Evolutionary conservation across 2,888 invertebrate species (phyloP).

Genomic region (Lasioglossum lativentre): DNA sequence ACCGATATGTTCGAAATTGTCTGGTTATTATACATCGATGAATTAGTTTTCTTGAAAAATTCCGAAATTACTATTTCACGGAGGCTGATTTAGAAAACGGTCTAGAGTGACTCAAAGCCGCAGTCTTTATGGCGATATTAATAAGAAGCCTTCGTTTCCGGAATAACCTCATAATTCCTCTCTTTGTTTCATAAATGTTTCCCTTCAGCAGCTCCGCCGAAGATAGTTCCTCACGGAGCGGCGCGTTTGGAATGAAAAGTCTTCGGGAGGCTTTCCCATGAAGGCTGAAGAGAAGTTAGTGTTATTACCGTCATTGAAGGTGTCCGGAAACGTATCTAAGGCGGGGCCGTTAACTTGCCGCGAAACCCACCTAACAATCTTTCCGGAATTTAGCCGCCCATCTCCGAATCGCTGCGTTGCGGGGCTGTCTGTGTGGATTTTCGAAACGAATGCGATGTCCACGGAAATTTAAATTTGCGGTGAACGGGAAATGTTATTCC

Average conservation of each 20-base stretch:
- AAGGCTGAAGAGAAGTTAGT: constrained; percentile 79
- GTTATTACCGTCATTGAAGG: constrained; percentile 78
- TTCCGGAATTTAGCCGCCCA: constrained; percentile 61
- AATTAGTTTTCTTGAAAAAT: not conserved
- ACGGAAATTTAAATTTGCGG: not conserved
- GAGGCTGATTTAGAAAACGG: not conserved
- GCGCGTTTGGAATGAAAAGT: constrained; percentile 42
- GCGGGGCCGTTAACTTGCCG: constrained; percentile 74
- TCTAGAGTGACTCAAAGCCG: not conserved
- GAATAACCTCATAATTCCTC: constrained; percentile 58
- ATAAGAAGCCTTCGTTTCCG: constrained; percentile 27
- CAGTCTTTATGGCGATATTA: constrained; percentile 2
- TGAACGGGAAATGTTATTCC: not conserved
- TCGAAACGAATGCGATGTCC: not conserved
- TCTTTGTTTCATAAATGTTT: constrained; percentile 56
- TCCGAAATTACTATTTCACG: not conserved
- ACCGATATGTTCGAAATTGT: not conserved
- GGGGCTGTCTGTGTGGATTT: constrained; percentile 5
- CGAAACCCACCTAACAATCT: constrained; percentile 60
- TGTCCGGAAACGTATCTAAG: constrained; percentile 72
- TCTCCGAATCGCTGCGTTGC: constrained; percentile 30
- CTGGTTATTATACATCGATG: too few species aligned
- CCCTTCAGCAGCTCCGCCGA: constrained; percentile 40
- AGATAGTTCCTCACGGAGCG: constrained; percentile 45
- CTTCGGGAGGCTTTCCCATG: constrained; percentile 60